phyloP scores from a whole-genome alignment of 1,140 invertebrate species.

The Microplitis demolitor region DNA sequence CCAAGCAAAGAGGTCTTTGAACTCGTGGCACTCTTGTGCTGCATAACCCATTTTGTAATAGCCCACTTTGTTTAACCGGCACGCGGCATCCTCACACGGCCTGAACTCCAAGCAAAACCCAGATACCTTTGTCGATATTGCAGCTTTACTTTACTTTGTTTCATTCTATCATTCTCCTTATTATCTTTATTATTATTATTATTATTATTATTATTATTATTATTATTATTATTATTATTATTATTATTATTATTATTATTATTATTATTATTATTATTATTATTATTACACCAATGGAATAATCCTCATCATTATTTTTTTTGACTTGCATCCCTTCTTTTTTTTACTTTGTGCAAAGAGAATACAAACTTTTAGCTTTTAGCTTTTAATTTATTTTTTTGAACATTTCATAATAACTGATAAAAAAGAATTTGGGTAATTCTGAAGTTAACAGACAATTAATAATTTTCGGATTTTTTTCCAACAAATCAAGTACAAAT shows the following conservation, averaged over 20 bases:
- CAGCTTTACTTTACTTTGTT: neutral
- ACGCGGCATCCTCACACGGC: constrained; percentile 43
- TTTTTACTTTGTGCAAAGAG: neutral
- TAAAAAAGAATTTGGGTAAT: too few relatives aligned
- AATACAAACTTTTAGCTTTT: too few relatives aligned
- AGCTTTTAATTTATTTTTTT: too few relatives aligned
- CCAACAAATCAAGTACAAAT: too few relatives aligned
- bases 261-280: too few relatives aligned
- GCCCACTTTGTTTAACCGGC: constrained; percentile 56
- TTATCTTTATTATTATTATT: too few relatives aligned
- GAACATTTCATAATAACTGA: too few relatives aligned
- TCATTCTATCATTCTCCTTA: neutral
- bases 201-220: too few relatives aligned
- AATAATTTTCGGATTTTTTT: too few relatives aligned
- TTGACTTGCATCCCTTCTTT: neutral
- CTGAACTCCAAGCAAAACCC: constrained; percentile 20
- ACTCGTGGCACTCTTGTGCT: constrained; percentile 54
- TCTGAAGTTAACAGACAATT: too few relatives aligned
- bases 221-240: too few relatives aligned
- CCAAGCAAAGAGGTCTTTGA: constrained; percentile 50
- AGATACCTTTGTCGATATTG: constrained; percentile 14
- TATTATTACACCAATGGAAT: neutral
- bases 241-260: too few relatives aligned
- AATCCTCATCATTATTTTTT: neutral
- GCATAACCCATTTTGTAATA: constrained; percentile 63